These are phyloP conservation scores for Aradophagus sp. DNA, from an alignment of 1,140 invertebrate species.

Conservation along the genomic window DNA sequence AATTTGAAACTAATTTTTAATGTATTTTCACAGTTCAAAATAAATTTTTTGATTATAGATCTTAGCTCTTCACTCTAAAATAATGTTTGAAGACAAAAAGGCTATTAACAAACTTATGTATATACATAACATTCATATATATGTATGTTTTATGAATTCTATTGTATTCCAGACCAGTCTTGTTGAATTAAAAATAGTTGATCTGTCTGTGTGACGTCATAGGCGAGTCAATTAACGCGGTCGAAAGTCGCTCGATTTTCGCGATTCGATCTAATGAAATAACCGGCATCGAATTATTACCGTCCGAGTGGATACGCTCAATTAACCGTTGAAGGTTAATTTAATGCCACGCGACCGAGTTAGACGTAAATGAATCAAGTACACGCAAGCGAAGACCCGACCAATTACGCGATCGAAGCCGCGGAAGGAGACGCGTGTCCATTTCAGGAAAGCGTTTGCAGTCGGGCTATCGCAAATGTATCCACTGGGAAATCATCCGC, in stretches of 20 bases:
- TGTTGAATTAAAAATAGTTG: no score
- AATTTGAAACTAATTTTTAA: no score
- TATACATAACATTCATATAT: no score
- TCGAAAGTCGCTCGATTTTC: constrained; percentile 1
- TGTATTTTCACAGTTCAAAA: no score
- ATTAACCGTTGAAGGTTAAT: constrained; percentile 60
- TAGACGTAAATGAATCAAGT: constrained; percentile 41
- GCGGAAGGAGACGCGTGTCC: constrained; percentile 13
- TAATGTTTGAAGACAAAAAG: no score
- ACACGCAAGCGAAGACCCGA: constrained; percentile 33
- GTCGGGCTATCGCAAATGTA: constrained; percentile 15
- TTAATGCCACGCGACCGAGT: constrained; percentile 52
- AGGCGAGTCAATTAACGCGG: no score
- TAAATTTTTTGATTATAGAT: no score
- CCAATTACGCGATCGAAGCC: constrained; percentile 28
- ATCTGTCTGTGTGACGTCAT: no score
- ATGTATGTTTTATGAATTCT: no score
- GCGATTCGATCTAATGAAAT: constrained; percentile 51
- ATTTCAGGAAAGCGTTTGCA: constrained; percentile 25
- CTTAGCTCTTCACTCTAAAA: no score
- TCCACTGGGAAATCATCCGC: constrained; percentile 38
- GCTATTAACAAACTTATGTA: no score
- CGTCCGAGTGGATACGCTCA: constrained; percentile 57
- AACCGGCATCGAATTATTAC: constrained; percentile 32
- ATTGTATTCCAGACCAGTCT: no score